Base-by-base conservation (phyloP, 2,797 vertebrate genomes). In the Pseudomugil tenellus region DNA sequence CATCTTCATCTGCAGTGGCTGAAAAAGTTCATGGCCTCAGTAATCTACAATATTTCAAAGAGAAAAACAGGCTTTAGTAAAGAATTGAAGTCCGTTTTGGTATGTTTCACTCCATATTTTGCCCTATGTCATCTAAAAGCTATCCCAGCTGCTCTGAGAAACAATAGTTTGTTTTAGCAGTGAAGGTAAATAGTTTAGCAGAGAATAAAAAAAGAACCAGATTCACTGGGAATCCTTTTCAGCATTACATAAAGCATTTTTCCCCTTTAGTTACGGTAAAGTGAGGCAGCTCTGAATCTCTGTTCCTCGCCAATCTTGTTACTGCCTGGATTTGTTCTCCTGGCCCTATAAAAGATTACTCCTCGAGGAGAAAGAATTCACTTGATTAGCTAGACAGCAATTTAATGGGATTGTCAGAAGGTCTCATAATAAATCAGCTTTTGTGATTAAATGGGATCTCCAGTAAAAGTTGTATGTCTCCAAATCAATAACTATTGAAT, bases 311-410 rank as follows among this genome's bases (percentile, higher is more conserved):
- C 89, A 93, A 93, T 94, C 93, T 91, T 93, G 92, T 94, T 94
- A 94, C 89, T 63, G 85, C 76, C 65, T 83, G 90, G 91, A 93
- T 93, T 94, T 89, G 92, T 91, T 91, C 91, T 89, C 89, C 81
- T 78, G 84, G 85, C 74, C 89, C 91, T 82, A 92, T 94, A 94
- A 94, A 94, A 94, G 94, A 94, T 94, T 93, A 94, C 90, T 90
- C 92, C 90, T 91, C 78, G 49, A 89, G 91, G 91, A 93, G 91
- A 93, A 92, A 92, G 94, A 94, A 93, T 92, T 87, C 91, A 93
- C 93, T 94, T 94, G 93, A 95, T 95, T 94, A 94, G 94, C 89
- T 90, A 94, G 93, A 94, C 94, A 94, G 93, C 93, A 94, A 92
- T 95, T 94, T 95, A 95, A 95, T 95, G 93, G 93, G 93, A 95